Percentiles rank a stretch among this genome's conserved stretches.
phyloP scores from a whole-genome alignment of 2,797 vertebrate species.

The Serranus cabrilla region DNA sequence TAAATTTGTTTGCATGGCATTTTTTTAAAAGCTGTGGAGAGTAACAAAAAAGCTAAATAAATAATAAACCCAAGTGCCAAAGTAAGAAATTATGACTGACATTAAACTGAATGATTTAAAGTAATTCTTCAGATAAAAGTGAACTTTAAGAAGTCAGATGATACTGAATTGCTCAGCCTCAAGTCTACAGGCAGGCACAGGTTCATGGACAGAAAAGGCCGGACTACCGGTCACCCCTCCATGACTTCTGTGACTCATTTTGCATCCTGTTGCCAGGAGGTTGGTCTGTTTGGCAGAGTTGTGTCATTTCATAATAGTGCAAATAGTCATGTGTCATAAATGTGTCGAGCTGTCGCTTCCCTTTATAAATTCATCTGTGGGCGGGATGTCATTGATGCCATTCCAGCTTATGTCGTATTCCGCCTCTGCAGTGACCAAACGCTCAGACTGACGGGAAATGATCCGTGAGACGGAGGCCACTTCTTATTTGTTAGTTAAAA shows the following conservation, averaged over 20 bases:
- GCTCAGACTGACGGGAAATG: slow-evolving; percentile 19
- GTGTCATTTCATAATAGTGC: slow-evolving; percentile 17
- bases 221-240: not conserved
- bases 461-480: not conserved
- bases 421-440: not conserved
- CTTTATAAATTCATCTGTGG: not conserved
- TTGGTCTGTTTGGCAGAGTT: slow-evolving; percentile 7
- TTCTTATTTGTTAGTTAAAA: not conserved
- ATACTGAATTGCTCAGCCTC: not conserved
- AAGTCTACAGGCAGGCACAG: not conserved
- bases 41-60: not conserved
- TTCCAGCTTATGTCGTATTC: slow-evolving; percentile 14
- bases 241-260: slow-evolving; percentile 28
- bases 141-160: not conserved
- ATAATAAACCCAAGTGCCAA: no score
- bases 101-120: not conserved
- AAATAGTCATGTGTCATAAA: slow-evolving; percentile 30
- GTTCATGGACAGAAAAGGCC: not conserved
- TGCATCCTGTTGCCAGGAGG: slow-evolving; percentile 13
- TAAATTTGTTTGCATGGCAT: no score
- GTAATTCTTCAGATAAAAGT: not conserved
- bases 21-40: not conserved
- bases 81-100: no score
- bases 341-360: slow-evolving; percentile 33
- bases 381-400: slow-evolving; percentile 13